Base-by-base conservation (phyloP, 2,888 invertebrate species). In the Lithophane semibrunnea region DNA sequence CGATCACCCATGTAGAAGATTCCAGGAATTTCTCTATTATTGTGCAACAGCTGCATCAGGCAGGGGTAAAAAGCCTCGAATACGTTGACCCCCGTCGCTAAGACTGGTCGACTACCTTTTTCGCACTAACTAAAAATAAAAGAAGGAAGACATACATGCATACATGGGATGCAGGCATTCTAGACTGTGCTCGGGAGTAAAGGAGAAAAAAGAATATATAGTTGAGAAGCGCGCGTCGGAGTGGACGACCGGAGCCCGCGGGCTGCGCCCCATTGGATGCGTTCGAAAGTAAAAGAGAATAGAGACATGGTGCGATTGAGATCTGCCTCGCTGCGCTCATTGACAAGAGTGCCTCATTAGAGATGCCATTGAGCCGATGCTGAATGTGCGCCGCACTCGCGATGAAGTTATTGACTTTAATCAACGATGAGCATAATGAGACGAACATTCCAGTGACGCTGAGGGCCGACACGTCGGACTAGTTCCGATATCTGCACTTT, bases 1-100 rank as follows among this genome's bases (percentile, higher is more conserved):
- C 84, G 91, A 92, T 91, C 90, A 90, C 90, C 89, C 88, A 91
- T 91, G 91, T 88, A 85, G 90, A 89, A 88, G 88, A 91, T 94
- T 94, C 94, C 89, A 92, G 93, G 92, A 94, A 95, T 94, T 92
- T 94, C 93, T 93, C 89, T 91, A 92, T 94, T 95, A 95, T 96
- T 96, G 96, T 96, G 95, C 96, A 96, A 96, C 96, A 95, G 93
- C 95, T 95, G 95, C 95, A 88, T 85, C 89, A 88, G 88, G 84
- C 88, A 90, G 92, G 94, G 95, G 94, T 94, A 95, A 95, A 90
- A 94, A 94, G 92, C 94, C 96, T 95, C 85, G 92, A 91, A 94
- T 93, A 91, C 96, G 88, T 95, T 95, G 95, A 96, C 94, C 94
- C 93, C 92, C 82, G 88, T 83, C 89, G 90, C 92, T 86, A 84